phyloP scores from a whole-genome alignment of 2,888 invertebrate genomes.

The Mythimna vitellina region DNA sequence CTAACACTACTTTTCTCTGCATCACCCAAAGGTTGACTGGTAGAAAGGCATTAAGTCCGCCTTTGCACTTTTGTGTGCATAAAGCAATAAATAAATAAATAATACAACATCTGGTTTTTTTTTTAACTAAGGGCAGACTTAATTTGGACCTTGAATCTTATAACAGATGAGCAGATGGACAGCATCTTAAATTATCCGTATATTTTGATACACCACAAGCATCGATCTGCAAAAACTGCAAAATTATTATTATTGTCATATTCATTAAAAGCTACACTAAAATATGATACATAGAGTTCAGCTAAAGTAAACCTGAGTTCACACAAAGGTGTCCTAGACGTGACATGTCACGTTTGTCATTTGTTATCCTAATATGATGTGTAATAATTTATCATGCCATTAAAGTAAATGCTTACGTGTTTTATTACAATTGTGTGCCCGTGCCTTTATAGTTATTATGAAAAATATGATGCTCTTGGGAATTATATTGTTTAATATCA shows the following conservation, averaged over 20 bases:
- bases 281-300: not conserved
- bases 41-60: too few relatives aligned
- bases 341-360: slow-evolving; percentile 43
- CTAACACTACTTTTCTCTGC: too few relatives aligned
- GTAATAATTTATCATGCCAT: slow-evolving; percentile 48
- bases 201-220: too few relatives aligned
- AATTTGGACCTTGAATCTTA: too few relatives aligned
- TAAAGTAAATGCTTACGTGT: slow-evolving; percentile 44
- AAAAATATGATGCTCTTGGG: slow-evolving; percentile 3
- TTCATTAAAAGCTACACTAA: not conserved
- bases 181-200: too few relatives aligned
- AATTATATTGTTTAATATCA: not conserved
- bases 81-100: too few relatives aligned
- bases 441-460: slow-evolving; percentile 20
- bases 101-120: too few relatives aligned
- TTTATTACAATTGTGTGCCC: slow-evolving; percentile 29
- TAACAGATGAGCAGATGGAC: too few relatives aligned
- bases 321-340: slow-evolving; percentile 24
- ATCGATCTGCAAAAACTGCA: too few relatives aligned
- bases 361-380: slow-evolving; percentile 47
- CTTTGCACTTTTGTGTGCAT: too few relatives aligned
- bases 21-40: too few relatives aligned
- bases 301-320: slow-evolving; percentile 28
- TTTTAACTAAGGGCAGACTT: too few relatives aligned
- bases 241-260: not conserved